Percentiles rank a stretch among this genome's conserved stretches.
Evolutionary conservation across 1,140 invertebrate species (phyloP).

Genomic region (Ostrea denselamellosa): DNA sequence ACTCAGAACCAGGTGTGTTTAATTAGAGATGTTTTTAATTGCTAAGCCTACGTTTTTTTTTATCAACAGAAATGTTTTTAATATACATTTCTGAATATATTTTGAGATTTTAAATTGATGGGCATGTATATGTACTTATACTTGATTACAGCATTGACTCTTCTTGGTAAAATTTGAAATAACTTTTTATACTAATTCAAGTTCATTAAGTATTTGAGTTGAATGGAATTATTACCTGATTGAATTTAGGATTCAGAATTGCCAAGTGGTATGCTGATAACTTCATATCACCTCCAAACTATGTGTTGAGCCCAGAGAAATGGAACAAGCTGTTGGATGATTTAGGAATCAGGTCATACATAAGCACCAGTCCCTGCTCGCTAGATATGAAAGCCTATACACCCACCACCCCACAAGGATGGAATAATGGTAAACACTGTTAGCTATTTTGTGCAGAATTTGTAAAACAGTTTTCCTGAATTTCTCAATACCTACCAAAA

Average conservation of each 20-base stretch:
- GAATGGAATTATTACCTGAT: background rate
- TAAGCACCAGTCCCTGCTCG: conserved; percentile 3
- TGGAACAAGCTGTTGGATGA: conserved; percentile 33
- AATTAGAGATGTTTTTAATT: background rate
- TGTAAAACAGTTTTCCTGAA: too few species aligned
- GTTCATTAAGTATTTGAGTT: background rate
- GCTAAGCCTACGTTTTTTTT: too few species aligned
- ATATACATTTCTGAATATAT: too few species aligned
- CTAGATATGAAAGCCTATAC: background rate
- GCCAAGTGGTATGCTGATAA: conserved; percentile 10
- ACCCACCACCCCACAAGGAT: conserved; percentile 21
- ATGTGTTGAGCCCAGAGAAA: background rate
- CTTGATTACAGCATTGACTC: too few species aligned
- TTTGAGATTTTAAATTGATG: too few species aligned
- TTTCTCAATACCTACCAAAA: too few species aligned
- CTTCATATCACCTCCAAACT: background rate
- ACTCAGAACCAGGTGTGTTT: conserved; percentile 48
- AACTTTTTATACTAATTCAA: too few species aligned
- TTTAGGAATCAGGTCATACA: conserved; percentile 15
- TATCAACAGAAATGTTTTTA: too few species aligned
- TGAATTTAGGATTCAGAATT: background rate
- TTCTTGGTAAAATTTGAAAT: too few species aligned
- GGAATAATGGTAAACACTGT: conserved; percentile 16
- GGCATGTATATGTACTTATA: too few species aligned
- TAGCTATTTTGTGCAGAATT: background rate